Percentiles rank a stretch among this genome's conserved stretches.
Evolutionary conservation across 2,113 vertebrate species (phyloP).

Genomic region (Corythornis cristatus): DNA sequence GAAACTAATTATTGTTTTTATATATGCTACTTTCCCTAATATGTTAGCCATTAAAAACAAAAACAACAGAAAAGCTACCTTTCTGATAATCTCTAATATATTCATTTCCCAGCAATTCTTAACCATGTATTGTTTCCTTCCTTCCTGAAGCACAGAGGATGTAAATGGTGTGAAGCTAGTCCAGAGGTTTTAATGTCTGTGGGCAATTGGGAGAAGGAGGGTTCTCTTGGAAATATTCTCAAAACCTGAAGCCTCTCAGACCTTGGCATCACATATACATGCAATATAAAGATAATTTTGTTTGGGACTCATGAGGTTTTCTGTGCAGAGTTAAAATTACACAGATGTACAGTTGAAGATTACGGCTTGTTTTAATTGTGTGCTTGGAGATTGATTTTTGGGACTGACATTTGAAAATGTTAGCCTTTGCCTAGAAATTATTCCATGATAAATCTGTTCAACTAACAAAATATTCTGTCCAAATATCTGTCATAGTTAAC

Average conservation of each 20-base stretch:
- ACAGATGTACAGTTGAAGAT: slow-evolving; percentile 40
- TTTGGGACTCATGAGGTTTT: neutral
- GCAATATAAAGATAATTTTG: neutral
- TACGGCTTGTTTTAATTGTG: neutral
- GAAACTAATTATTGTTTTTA: neutral
- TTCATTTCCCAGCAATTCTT: neutral
- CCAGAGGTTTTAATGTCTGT: neutral
- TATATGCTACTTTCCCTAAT: neutral
- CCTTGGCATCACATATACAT: neutral
- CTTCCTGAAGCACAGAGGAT: neutral
- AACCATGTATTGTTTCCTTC: neutral
- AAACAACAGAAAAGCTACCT: neutral
- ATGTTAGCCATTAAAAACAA: neutral
- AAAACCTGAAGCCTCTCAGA: neutral
- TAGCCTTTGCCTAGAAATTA: slow-evolving; percentile 49
- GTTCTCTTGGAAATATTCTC: neutral
- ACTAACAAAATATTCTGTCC: slow-evolving; percentile 25
- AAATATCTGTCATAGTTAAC: slow-evolving; percentile 49
- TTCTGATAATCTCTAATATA: neutral
- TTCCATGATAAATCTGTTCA: slow-evolving; percentile 62
- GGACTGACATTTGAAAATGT: slow-evolving; percentile 57
- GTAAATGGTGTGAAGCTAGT: neutral
- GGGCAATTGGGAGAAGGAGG: neutral
- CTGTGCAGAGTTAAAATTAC: neutral
- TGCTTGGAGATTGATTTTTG: slow-evolving; percentile 14